A percentile compares a stretch with the other conserved stretches of the same genome.
phyloP scores from a whole-genome alignment of 2,797 vertebrate species.

The Novumbra hubbsi region DNA sequence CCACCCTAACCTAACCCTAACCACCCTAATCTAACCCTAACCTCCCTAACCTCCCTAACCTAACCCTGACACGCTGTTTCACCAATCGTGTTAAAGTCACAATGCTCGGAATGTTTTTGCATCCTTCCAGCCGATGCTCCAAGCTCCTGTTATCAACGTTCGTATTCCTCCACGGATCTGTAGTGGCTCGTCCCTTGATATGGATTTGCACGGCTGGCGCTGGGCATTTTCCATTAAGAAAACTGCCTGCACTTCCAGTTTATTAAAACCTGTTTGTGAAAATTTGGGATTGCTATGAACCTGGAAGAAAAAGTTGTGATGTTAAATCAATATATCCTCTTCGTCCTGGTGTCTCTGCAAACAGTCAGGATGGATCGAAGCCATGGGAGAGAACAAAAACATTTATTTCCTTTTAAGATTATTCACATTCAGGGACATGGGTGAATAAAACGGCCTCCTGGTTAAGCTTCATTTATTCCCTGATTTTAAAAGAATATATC shows the following conservation, averaged over 20 bases:
- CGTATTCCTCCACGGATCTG: slow-evolving; percentile 64
- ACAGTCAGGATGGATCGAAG: background rate
- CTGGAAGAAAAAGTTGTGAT: background rate
- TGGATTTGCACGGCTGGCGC: slow-evolving; percentile 59
- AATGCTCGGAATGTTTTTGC: background rate
- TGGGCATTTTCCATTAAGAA: slow-evolving; percentile 57
- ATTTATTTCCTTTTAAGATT: slow-evolving; percentile 1
- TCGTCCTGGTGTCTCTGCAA: background rate
- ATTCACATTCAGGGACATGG: slow-evolving; percentile 7
- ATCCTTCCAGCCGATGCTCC: background rate
- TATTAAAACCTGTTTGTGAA: slow-evolving; percentile 15
- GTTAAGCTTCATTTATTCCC: slow-evolving; percentile 55
- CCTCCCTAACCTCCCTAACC: too few relatives aligned
- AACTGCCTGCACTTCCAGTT: slow-evolving; percentile 46
- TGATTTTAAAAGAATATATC: slow-evolving; percentile 61
- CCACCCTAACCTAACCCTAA: too few relatives aligned
- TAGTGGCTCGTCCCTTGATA: slow-evolving; percentile 41
- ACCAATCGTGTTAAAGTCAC: slow-evolving; percentile 48
- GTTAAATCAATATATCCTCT: background rate
- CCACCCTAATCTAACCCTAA: too few relatives aligned
- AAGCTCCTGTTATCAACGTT: slow-evolving; percentile 63
- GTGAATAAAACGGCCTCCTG: slow-evolving; percentile 30
- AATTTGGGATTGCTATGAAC: background rate
- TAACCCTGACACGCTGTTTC: slow-evolving; percentile 33
- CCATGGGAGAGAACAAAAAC: background rate